Percentiles rank a stretch among this genome's conserved stretches.
Conservation (phyloP, 2,797 vertebrate genomes). For the Graptemys geographica region DNA sequence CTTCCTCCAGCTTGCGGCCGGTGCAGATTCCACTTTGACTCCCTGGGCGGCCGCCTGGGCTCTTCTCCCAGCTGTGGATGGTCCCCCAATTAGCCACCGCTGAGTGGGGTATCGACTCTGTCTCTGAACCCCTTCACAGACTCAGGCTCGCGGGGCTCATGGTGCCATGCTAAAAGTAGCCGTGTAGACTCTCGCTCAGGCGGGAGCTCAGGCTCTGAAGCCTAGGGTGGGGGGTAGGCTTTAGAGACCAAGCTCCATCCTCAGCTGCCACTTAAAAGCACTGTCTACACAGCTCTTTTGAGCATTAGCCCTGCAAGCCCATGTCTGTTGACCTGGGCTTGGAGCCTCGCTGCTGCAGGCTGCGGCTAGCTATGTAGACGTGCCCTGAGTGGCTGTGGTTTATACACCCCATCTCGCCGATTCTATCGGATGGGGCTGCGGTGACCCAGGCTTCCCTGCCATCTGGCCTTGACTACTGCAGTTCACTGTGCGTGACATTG, state of each 20-base stretch:
- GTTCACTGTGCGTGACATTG: background rate
- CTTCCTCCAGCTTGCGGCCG: background rate
- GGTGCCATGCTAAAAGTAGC: background rate
- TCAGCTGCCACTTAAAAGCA: no score
- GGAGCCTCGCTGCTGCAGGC: background rate
- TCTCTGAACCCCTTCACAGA: background rate
- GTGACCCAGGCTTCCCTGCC: background rate
- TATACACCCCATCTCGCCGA: background rate
- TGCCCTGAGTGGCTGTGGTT: background rate
- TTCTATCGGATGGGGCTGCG: no score
- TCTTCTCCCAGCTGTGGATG: no score
- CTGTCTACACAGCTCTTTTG: background rate
- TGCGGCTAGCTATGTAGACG: background rate
- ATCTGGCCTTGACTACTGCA: background rate
- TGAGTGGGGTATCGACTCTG: background rate
- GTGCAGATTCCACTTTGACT: no score
- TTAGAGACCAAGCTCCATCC: no score
- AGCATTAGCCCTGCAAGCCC: background rate
- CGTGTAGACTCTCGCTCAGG: accelerated
- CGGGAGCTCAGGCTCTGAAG: no score
- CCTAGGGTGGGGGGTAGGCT: no score
- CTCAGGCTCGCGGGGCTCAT: no score
- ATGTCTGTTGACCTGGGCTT: background rate
- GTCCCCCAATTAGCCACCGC: no score
- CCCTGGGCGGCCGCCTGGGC: no score